Evolutionary conservation across 2,888 invertebrate genomes (phyloP), one percentile per base, ranked within the genome.

Genomic region (Cheilosia impressa): DNA sequence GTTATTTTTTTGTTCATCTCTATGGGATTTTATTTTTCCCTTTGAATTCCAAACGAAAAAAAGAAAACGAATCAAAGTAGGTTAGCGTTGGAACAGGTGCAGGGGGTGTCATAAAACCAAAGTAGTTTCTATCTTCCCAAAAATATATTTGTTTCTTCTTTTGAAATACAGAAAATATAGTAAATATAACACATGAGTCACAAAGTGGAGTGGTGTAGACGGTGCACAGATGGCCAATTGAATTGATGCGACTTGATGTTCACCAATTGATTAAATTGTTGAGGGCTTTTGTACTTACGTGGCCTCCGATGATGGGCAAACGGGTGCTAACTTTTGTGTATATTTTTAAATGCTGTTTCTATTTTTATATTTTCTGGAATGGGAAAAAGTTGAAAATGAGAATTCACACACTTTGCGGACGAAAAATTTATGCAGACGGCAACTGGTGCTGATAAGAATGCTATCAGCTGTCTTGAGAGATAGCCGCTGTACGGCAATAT

Each of bases 401-500:
- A 24, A 31, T n/a, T 34, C 13, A 27, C 10, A 13, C 63, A 63
- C 38, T n/a, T n/a, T 34, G 17, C n/a, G 15, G 9, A 9, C 7
- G 27, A 47, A 45, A 53, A 55, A 43, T 34, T 66, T 66, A 17
- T 71, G 65, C 60, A 65, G 69, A 69, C 38, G 72, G 60, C 71
- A 66, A 71, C 65, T 82, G 41, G 58, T 72, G 57, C 65, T 83
- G 83, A 84, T 84, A 84, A 84, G 83, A 75, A 41, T 52, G 31
- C 53, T 75, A 79, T 79, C 83, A 84, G 83, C 83, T 84, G 79
- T 58, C 60, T 66, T 15, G 41, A 13, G 0, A 22, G 31, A 53
- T 15, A 79, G 22, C 79, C 73, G 79, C 72, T 78, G 78, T 78
- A 10, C 2, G 4, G 10, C 7, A 6, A 34, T 24, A 4, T 3